Conservation (phyloP, 64 coral and sea anemone species). For the Pocillopora damicornis region DNA sequence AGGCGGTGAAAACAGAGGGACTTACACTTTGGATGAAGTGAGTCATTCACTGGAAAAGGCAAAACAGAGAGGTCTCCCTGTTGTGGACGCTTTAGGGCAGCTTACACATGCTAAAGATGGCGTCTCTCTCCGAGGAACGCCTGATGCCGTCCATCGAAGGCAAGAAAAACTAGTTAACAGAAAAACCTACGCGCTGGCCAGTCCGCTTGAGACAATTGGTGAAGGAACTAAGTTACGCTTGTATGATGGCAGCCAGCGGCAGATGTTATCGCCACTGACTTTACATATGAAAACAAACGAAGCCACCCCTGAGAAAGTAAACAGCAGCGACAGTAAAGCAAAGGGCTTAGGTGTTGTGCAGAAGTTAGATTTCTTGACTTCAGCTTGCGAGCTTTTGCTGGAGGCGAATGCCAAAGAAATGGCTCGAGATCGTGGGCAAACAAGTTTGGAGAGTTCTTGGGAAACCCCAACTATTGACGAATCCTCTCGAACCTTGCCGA, state of each 20-base stretch:
- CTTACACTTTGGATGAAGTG: slow-evolving; percentile 81
- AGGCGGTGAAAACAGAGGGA: slow-evolving; percentile 41
- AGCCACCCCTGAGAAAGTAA: neutral
- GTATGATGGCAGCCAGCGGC: slow-evolving; percentile 75
- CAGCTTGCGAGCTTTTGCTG: slow-evolving; percentile 82
- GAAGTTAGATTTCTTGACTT: slow-evolving; percentile 84
- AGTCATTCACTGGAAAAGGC: slow-evolving; percentile 67
- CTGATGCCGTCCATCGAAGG: slow-evolving; percentile 61
- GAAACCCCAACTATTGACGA: neutral
- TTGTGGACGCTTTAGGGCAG: slow-evolving; percentile 65
- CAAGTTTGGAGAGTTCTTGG: neutral
- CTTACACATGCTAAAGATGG: neutral
- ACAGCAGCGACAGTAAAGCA: neutral
- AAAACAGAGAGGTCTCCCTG: slow-evolving; percentile 68
- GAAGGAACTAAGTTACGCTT: slow-evolving; percentile 66
- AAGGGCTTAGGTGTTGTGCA: slow-evolving; percentile 61
- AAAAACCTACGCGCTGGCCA: slow-evolving; percentile 87
- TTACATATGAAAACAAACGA: slow-evolving; percentile 33
- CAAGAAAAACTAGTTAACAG: slow-evolving; percentile 83
- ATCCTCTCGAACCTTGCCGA: neutral
- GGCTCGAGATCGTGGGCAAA: neutral
- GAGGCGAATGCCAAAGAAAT: slow-evolving; percentile 42
- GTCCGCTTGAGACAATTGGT: slow-evolving; percentile 83
- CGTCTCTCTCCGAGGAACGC: slow-evolving; percentile 4
- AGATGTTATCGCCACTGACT: slow-evolving; percentile 38